These are phyloP conservation scores for Goniozus legneri DNA, from an alignment of 1,140 invertebrate species.

Conservation along the genomic window DNA sequence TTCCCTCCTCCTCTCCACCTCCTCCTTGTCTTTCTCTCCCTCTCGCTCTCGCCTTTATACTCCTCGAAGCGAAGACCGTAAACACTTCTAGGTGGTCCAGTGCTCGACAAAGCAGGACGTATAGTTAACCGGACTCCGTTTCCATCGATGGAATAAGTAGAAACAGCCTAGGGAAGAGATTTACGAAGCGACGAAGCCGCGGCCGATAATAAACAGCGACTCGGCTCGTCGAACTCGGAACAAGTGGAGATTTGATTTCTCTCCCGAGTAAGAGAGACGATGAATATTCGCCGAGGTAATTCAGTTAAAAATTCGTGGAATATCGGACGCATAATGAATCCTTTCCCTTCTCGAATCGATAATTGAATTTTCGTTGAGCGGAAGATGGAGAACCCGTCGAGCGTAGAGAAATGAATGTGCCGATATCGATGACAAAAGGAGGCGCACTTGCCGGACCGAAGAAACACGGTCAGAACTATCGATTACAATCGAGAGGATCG, in stretches of 20 bases:
- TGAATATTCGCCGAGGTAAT: no score
- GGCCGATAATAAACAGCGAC: constrained; percentile 2
- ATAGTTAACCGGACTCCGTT: neutral
- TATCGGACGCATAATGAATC: no score
- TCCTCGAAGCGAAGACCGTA: constrained; percentile 7
- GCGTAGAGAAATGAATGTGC: constrained; percentile 4
- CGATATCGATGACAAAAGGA: constrained; percentile 25
- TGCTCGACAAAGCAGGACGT: constrained; percentile 9
- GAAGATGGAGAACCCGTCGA: constrained; percentile 3
- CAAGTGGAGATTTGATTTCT: no score
- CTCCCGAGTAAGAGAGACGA: no score
- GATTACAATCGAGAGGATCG: constrained; percentile 32
- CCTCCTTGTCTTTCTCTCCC: no score
- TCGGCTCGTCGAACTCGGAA: neutral
- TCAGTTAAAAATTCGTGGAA: no score
- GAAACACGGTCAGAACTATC: constrained; percentile 25
- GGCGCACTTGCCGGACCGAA: neutral
- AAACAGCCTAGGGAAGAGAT: constrained; percentile 13
- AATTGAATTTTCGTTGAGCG: no score
- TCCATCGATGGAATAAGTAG: neutral
- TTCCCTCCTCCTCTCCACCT: neutral
- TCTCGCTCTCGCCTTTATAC: no score
- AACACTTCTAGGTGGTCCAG: constrained; percentile 18
- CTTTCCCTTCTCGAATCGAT: no score
- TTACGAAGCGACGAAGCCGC: constrained; percentile 1